These are phyloP conservation scores for Charadrius vociferus DNA, from an alignment of 2,113 vertebrate species.

Conservation along the genomic window DNA sequence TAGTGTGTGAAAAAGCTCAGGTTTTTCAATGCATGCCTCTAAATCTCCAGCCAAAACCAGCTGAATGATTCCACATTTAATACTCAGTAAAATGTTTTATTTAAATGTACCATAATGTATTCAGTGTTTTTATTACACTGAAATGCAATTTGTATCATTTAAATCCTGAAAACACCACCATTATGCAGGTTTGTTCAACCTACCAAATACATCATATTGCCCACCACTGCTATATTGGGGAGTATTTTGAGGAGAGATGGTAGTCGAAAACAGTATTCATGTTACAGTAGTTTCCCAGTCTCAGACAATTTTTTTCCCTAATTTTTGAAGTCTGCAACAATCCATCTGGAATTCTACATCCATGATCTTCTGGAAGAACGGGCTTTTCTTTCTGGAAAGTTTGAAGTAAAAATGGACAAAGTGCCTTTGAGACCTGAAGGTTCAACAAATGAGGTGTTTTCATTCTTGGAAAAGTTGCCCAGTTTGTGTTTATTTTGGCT, in stretches of 20 bases:
- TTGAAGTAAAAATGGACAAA: slow-evolving; percentile 56
- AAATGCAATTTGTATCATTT: slow-evolving; percentile 16
- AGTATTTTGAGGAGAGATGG: not conserved
- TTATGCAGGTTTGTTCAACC: slow-evolving; percentile 4
- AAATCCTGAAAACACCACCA: slow-evolving; percentile 14
- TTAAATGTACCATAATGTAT: slow-evolving; percentile 14
- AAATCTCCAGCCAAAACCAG: slow-evolving; percentile 34
- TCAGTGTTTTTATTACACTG: slow-evolving; percentile 26
- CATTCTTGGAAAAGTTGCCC: slow-evolving; percentile 45
- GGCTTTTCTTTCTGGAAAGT: slow-evolving; percentile 54
- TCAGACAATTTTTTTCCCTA: not conserved
- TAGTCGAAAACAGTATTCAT: not conserved
- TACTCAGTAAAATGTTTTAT: slow-evolving; percentile 21
- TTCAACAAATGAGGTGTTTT: slow-evolving; percentile 67
- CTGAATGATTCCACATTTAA: slow-evolving; percentile 46
- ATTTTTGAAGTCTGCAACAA: slow-evolving; percentile 20
- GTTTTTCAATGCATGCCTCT: slow-evolving; percentile 16
- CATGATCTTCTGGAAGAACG: slow-evolving; percentile 11
- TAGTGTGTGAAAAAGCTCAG: slow-evolving; percentile 31
- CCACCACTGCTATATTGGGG: not conserved
- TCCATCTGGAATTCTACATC: slow-evolving; percentile 57
- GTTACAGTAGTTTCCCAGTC: not conserved
- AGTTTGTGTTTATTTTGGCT: slow-evolving; percentile 56
- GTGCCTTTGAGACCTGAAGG: slow-evolving; percentile 43
- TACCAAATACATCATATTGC: not conserved